Evolutionary conservation across 2,888 invertebrate genomes (phyloP).

Genomic region (Papilio elwesi): DNA sequence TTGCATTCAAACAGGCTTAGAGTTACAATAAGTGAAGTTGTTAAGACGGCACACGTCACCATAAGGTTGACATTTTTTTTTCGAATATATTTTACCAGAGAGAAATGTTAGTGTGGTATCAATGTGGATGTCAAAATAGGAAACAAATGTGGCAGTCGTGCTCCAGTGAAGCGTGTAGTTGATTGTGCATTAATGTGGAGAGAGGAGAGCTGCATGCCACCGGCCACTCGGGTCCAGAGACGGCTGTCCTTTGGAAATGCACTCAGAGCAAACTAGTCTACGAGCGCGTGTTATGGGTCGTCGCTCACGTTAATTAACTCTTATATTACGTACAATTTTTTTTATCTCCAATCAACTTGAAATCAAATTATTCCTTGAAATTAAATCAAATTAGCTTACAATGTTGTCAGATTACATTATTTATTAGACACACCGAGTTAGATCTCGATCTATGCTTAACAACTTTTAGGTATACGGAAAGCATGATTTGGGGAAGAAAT

Average conservation of each 20-base stretch:
- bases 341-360: not conserved
- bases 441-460: no score
- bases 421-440: not conserved
- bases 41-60: no score
- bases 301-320: constrained; percentile 71
- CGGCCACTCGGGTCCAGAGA: constrained; percentile 52
- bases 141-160: constrained; percentile 8
- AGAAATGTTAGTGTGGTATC: not conserved
- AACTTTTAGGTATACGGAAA: no score
- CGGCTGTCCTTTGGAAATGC: constrained; percentile 72
- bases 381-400: not conserved
- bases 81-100: no score
- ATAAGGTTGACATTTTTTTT: no score
- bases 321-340: constrained; percentile 46
- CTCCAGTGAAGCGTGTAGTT: constrained; percentile 42
- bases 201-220: constrained; percentile 46
- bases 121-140: constrained; percentile 8
- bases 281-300: constrained; percentile 69
- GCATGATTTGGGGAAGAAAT: no score
- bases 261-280: constrained; percentile 54
- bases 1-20: no score
- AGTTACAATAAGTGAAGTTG: no score
- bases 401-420: not conserved
- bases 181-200: constrained; percentile 42
- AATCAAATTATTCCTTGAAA: not conserved